phyloP scores from a whole-genome alignment of 2,888 invertebrate species.

The Epinotia demarniana region DNA sequence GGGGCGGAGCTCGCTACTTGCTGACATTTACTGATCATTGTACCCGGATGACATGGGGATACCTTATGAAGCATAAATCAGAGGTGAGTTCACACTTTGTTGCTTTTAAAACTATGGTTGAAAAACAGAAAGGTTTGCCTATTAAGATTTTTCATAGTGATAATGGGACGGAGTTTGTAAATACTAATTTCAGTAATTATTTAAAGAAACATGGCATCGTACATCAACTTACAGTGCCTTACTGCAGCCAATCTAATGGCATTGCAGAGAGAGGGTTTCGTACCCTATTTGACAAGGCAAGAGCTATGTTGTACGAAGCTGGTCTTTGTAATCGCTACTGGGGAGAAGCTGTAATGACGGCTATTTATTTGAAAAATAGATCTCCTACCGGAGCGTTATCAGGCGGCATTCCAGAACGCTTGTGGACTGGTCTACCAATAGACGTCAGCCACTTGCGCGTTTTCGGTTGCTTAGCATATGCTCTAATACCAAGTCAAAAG shows the following conservation, averaged over 20 bases:
- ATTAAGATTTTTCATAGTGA: too few species aligned
- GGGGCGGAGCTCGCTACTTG: slow-evolving; percentile 30
- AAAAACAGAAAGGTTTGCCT: slow-evolving; percentile 26
- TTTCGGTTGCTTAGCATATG: not conserved
- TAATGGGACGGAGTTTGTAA: too few species aligned
- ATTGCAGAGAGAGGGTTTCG: too few species aligned
- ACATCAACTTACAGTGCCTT: slow-evolving; percentile 37
- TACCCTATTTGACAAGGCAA: too few species aligned
- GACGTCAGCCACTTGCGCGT: not conserved
- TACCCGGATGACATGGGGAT: slow-evolving; percentile 30
- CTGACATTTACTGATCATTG: slow-evolving; percentile 32
- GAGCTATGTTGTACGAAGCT: slow-evolving; percentile 27
- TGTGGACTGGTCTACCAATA: too few species aligned
- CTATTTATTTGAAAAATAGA: slow-evolving; percentile 20
- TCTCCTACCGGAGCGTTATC: slow-evolving; percentile 39
- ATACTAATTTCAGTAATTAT: too few species aligned
- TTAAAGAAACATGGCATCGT: too few species aligned
- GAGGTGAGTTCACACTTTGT: slow-evolving; percentile 37
- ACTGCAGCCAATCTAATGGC: too few species aligned
- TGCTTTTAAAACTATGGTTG: slow-evolving; percentile 19
- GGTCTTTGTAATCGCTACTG: slow-evolving; percentile 30
- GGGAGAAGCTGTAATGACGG: slow-evolving; percentile 40
- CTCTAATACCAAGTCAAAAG: not conserved
- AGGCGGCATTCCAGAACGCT: too few species aligned
- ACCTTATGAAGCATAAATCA: slow-evolving; percentile 30